A percentile compares a stretch with the other conserved stretches of the same genome.
These are phyloP conservation scores for Rhadina sibilatrix DNA, from an alignment of 2,113 vertebrate genomes.

Conservation along the genomic window DNA sequence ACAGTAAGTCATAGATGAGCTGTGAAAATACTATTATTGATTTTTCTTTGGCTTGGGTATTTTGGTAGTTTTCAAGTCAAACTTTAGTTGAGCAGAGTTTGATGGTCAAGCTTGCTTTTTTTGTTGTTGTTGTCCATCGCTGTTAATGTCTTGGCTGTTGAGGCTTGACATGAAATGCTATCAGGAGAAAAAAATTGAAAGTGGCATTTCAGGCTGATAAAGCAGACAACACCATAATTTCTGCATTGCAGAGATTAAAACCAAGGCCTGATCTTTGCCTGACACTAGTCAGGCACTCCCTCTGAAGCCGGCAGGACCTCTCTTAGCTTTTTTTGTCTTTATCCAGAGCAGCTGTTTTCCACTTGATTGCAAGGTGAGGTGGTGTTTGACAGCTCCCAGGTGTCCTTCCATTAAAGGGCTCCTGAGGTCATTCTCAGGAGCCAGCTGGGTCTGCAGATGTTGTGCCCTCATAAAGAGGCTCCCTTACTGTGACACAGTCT, in stretches of 20 bases:
- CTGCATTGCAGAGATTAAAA: background rate
- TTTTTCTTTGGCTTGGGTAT: background rate
- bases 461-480: background rate
- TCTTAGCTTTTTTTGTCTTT: background rate
- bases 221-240: background rate
- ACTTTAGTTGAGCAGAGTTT: background rate
- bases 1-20: background rate
- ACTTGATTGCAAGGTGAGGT: background rate
- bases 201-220: background rate
- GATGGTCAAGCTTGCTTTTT: background rate
- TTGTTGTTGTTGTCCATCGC: fast-evolving
- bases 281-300: background rate
- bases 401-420: background rate
- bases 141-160: background rate
- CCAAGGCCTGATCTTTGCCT: background rate
- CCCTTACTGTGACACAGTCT: background rate
- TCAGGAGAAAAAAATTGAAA: background rate
- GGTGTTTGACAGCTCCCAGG: background rate
- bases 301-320: background rate
- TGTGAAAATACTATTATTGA: background rate
- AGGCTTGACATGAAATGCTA: background rate
- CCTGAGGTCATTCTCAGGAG: background rate
- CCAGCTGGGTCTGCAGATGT: background rate
- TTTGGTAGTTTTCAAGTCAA: background rate
- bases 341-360: background rate